Percentiles rank a stretch among this genome's conserved stretches.
phyloP scores from a whole-genome alignment of 37 sponge, comb jelly and placozoan species.

The Geodia barretti region DNA sequence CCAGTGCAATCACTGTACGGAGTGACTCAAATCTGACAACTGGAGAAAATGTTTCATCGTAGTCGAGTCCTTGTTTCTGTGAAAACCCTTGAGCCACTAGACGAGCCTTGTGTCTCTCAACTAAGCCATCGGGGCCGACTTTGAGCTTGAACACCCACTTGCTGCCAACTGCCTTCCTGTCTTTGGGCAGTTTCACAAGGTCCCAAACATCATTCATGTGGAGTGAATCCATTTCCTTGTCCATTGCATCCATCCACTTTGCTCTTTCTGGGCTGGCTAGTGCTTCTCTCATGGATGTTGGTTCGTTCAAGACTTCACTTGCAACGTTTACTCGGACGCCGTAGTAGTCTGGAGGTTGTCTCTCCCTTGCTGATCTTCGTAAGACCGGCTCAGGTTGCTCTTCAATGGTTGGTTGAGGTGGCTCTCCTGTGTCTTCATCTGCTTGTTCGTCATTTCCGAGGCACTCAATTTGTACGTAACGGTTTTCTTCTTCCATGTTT shows the following conservation, averaged over 20 bases:
- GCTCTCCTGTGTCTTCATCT: background rate
- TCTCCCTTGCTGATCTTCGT: background rate
- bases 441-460: background rate
- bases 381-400: background rate
- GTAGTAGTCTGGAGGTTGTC: background rate
- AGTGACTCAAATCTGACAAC: slow-evolving; percentile 27
- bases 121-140: background rate
- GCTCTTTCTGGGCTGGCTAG: background rate
- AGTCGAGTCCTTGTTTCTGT: slow-evolving; percentile 24
- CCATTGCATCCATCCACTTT: background rate
- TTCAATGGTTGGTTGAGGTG: background rate
- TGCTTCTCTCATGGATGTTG: background rate
- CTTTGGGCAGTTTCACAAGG: slow-evolving; percentile 6
- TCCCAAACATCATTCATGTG: slow-evolving; percentile 10
- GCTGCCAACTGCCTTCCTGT: background rate
- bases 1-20: slow-evolving; percentile 19
- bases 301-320: background rate
- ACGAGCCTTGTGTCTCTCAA: slow-evolving; percentile 25
- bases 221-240: background rate
- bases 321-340: background rate
- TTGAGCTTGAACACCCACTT: background rate
- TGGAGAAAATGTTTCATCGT: slow-evolving; percentile 36
- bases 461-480: background rate
- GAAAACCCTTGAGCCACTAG: slow-evolving; percentile 34
- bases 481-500: background rate